Evolutionary conservation across 2,888 invertebrate genomes (phyloP), one percentile per base, ranked within the genome.

Genomic region (Eupithecia insigniata): DNA sequence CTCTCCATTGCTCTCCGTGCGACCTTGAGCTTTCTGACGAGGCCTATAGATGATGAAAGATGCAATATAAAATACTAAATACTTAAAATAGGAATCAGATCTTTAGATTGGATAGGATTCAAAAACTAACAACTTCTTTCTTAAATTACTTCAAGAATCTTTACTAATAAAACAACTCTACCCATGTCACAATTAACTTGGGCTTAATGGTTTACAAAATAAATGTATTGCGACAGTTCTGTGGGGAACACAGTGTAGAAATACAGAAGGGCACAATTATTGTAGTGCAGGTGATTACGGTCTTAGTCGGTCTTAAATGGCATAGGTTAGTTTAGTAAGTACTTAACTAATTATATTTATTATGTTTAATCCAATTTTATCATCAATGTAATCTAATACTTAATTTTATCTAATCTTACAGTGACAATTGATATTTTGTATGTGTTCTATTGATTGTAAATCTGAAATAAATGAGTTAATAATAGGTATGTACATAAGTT

Each of bases 201-300:
- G 67, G 77, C 74, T 79, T 74, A 70, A 79, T 74, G 71, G 67
- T 81, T 83, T 78, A 83, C n/a, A 84, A 85, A 79, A 74, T 71
- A 80, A 84, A 76, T 86, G 82, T 85, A 85, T 82, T 82, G 81
- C 78, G 73, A 73, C 70, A 51, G 67, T 67, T 78, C 73, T 66
- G 69, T 71, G 76, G 77, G 26, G 16, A 16, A 30, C 67, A 71
- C 67, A 64, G 67, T 55, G 18, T 34, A 66, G 36, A 26, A 61
- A 61, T 4, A 32, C 61, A 62, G 61, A 32, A 62, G 34, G 30
- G n/a, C 30, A 46, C 46, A 22, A 51, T 22, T n/a, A 46, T 16
- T 18, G 18, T 12, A 51, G 1, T 55, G 26, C 14, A 55, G 55
- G 12, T 51, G 22, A 3, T 12, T 12, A 22, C 22, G 12, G 55